Percentiles rank a stretch among this genome's conserved stretches.
phyloP scores from a whole-genome alignment of 2,888 invertebrate species.

The Megaustenia siamemsis region DNA sequence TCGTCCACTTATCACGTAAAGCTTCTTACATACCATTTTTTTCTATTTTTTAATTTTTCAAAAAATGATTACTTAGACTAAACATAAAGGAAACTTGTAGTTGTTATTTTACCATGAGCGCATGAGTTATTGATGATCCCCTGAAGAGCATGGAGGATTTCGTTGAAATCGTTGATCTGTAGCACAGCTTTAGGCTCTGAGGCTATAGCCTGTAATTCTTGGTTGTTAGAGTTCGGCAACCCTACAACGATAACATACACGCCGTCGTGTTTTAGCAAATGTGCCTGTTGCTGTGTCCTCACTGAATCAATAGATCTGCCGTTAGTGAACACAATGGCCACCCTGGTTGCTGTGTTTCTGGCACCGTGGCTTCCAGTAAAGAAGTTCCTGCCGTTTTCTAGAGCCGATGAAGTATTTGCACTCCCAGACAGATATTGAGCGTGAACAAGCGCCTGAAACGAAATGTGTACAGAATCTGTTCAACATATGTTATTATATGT shows the following conservation, averaged over 20 bases:
- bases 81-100: not conserved
- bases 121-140: not conserved
- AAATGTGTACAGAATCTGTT: not conserved
- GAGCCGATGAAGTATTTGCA: constrained; percentile 5
- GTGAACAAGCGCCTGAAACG: not conserved
- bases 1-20: no score
- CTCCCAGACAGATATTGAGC: not conserved
- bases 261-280: not conserved
- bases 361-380: not conserved
- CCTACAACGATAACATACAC: not conserved
- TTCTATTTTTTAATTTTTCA: no score
- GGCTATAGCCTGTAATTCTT: not conserved
- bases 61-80: not conserved
- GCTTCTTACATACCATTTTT: no score
- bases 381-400: constrained; percentile 1
- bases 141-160: not conserved
- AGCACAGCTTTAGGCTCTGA: constrained; percentile 19
- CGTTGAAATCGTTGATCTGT: not conserved
- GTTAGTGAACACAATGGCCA: constrained; percentile 11
- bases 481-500: not conserved
- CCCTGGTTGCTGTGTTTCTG: not conserved
- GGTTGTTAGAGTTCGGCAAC: not conserved
- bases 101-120: not conserved
- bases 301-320: not conserved
- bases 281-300: not conserved